A percentile compares a stretch with the other conserved stretches of the same genome.
These are phyloP conservation scores for Drosophila percnosoma DNA, from an alignment of 2,888 invertebrate species.

Conservation along the genomic window DNA sequence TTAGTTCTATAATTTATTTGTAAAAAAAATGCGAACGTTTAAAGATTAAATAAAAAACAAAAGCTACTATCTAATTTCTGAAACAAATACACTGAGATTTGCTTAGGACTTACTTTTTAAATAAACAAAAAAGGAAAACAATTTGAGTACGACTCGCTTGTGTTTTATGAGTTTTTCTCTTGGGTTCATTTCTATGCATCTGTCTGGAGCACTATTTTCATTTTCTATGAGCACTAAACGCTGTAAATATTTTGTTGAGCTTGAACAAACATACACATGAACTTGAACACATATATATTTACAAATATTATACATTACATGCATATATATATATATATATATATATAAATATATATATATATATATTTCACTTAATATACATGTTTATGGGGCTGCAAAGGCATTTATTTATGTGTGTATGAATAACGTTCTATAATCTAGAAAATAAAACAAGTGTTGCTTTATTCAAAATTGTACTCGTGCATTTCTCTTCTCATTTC, in stretches of 20 bases:
- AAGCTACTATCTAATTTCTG: conserved; percentile 68
- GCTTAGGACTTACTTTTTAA: conserved; percentile 13
- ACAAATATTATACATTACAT: conserved; percentile 12
- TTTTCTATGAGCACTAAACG: conserved; percentile 19
- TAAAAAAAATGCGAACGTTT: conserved; percentile 62
- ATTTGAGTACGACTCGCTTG: conserved; percentile 1
- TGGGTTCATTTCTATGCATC: conserved; percentile 2
- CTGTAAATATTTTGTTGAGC: conserved; percentile 74
- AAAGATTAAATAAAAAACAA: conserved; percentile 60
- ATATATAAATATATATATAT: conserved; percentile 2
- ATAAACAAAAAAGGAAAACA: background rate
- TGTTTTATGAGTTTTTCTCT: background rate
- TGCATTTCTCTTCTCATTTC: conserved; percentile 46
- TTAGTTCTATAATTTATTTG: conserved; percentile 71
- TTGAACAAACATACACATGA: conserved; percentile 33
- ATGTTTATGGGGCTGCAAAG: conserved; percentile 34
- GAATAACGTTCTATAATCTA: conserved; percentile 54
- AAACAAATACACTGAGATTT: conserved; percentile 28
- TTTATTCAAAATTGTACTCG: conserved; percentile 56
- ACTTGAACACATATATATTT: conserved; percentile 6
- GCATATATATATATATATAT: conserved; percentile 2
- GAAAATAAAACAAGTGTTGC: conserved; percentile 71
- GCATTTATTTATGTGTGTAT: conserved; percentile 43
- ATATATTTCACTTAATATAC: conserved; percentile 35
- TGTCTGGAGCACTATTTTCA: background rate